Evolutionary conservation across 2,113 vertebrate genomes (phyloP).

Genomic region (Platichthys stellatus): DNA sequence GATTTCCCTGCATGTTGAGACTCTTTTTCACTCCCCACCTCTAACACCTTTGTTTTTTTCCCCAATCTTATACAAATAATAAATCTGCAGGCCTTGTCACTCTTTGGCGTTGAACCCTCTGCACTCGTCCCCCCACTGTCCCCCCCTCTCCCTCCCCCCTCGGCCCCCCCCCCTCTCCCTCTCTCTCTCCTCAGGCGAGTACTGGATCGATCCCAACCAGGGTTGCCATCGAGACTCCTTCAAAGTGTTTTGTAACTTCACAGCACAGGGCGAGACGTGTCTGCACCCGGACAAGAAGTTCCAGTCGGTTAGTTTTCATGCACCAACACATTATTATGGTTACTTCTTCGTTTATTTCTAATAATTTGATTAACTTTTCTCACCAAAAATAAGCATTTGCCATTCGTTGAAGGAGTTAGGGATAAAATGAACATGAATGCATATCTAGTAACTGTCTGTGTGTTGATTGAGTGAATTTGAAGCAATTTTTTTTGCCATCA

Average conservation of each 20-base stretch:
- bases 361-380: neutral
- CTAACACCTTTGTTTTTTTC: neutral
- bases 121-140: neutral
- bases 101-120: neutral
- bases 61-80: neutral
- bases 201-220: constrained; percentile 99
- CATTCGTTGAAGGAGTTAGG: neutral
- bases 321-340: neutral
- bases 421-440: neutral
- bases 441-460: neutral
- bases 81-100: neutral
- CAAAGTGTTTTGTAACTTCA: constrained; percentile 98
- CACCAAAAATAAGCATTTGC: no score
- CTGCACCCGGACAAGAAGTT: constrained; percentile 95
- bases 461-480: neutral
- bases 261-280: constrained; percentile 93
- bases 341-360: neutral
- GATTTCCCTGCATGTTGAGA: neutral
- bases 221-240: constrained; percentile 96
- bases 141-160: neutral
- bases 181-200: constrained; percentile 86
- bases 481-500: constrained; percentile 72
- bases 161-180: no score
- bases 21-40: neutral
- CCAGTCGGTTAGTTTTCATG: constrained; percentile 87